A percentile compares a stretch with the other conserved stretches of the same genome.
phyloP scores from a whole-genome alignment of 2,888 invertebrate species.

The Catonia carolina region DNA sequence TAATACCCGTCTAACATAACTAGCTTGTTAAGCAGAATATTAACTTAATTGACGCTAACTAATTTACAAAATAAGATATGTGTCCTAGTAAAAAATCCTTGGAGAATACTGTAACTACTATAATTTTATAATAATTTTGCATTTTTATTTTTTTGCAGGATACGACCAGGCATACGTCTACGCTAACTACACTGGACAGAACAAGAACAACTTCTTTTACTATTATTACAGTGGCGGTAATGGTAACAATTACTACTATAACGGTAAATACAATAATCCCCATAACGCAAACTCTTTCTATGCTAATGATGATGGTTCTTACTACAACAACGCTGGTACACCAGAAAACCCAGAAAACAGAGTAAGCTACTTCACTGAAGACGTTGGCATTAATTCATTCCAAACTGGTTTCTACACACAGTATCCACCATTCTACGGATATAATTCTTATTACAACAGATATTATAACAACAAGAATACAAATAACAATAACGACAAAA shows the following conservation, averaged over 20 bases:
- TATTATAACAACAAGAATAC: not conserved
- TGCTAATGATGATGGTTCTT: constrained; percentile 1
- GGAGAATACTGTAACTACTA: too few species aligned
- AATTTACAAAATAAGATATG: too few species aligned
- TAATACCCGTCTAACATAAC: too few species aligned
- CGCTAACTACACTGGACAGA: constrained; percentile 1
- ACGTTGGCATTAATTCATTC: constrained; percentile 52
- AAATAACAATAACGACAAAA: not conserved
- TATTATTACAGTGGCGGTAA: constrained; percentile 7
- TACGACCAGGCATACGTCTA: not conserved
- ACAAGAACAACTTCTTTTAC: not conserved
- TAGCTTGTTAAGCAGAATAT: too few species aligned
- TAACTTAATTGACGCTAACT: too few species aligned
- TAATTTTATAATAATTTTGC: too few species aligned
- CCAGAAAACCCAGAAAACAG: constrained; percentile 47
- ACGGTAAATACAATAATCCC: constrained; percentile 7
- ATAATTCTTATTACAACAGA: constrained; percentile 1
- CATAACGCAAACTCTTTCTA: not conserved
- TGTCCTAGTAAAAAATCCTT: too few species aligned
- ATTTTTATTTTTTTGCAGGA: too few species aligned
- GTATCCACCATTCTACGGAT: constrained; percentile 45
- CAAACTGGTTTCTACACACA: constrained; percentile 58
- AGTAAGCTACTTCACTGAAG: constrained; percentile 65
- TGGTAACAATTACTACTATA: constrained; percentile 19
- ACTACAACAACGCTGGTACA: constrained; percentile 1